Evolutionary conservation across 2,113 vertebrate genomes (phyloP), one percentile per base, ranked within the genome.

Genomic region (Chinchilla lanigera): DNA sequence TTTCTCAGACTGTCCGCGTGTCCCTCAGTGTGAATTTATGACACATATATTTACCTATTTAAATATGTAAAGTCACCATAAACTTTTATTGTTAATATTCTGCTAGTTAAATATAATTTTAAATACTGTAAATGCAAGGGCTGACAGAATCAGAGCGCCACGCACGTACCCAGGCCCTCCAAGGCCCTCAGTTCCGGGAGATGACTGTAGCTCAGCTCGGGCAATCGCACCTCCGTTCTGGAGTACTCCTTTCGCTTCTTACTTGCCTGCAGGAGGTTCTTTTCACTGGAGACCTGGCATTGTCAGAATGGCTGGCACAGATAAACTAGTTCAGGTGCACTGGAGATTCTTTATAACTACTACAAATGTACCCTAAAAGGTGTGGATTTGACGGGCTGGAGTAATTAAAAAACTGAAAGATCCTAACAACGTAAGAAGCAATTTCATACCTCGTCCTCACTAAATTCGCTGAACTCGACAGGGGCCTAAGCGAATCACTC

Each of bases 111-210:
- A 83, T 90, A 41, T 11, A 86, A 77, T 78, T 33, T 96, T 91
- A 91, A 97, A 71, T 85, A 90, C n/a, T 54, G 28, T 75, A 89
- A 89, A 80, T 60, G 84, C 67, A 95, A 86, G 11, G 56, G 33
- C 52, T 89, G 30, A 85, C 28, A 63, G 88, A 93, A 3, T 71
- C 58, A 82, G 58, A 80, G 77, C 35, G 81, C 24, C n/a, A 69
- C 52, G 77, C 56, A 96, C 90, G 60, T 94, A 98, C 97, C 92
- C 60, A 86, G 35, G 47, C 98, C 98, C 96, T 99, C 99, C 13
- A 95, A 86, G 91, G 98, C 98, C 98, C 97, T 98, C 69, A 99
- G 97, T 82, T 99, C 98, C 0, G 99, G 99, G 10, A 99, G 98
- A 80, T 98, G 98, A 87, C 96, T 97, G 63, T 93, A 98, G 82